Evolutionary conservation across 2,113 vertebrate species (phyloP).

Genomic region (Malaclemys terrapin): DNA sequence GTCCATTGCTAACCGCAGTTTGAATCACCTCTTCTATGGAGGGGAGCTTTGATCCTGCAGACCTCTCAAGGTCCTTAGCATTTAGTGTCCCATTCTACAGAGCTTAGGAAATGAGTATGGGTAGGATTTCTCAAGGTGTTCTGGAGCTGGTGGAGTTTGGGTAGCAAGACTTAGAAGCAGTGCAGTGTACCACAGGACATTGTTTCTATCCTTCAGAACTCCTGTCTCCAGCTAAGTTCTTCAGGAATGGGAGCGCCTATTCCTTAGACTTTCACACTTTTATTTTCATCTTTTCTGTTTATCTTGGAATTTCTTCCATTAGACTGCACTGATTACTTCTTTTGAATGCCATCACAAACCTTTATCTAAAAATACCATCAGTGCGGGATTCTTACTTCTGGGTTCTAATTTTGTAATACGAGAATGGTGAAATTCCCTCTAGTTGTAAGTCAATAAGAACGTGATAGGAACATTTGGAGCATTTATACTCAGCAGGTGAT

Average conservation of each 20-base stretch:
- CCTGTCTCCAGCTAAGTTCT: background rate
- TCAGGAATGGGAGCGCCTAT: background rate
- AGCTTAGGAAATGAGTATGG: background rate
- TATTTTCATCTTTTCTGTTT: background rate
- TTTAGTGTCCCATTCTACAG: background rate
- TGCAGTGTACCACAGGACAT: background rate
- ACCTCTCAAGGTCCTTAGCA: background rate
- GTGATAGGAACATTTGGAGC: background rate
- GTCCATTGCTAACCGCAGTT: background rate
- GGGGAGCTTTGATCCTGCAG: background rate
- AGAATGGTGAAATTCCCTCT: background rate
- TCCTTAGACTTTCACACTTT: background rate
- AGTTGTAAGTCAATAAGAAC: background rate
- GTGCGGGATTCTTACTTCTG: background rate
- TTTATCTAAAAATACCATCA: background rate
- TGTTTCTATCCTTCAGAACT: background rate
- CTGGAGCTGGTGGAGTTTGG: background rate
- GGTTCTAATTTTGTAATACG: background rate
- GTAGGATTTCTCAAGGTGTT: background rate
- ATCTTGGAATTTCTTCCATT: background rate
- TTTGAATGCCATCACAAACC: background rate
- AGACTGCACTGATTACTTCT: background rate
- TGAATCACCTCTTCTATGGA: background rate
- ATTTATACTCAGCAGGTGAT: background rate
- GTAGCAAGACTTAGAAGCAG: fast-evolving